These are phyloP conservation scores for Orthochromis indermauri DNA, from an alignment of 2,113 vertebrate genomes.

Conservation along the genomic window DNA sequence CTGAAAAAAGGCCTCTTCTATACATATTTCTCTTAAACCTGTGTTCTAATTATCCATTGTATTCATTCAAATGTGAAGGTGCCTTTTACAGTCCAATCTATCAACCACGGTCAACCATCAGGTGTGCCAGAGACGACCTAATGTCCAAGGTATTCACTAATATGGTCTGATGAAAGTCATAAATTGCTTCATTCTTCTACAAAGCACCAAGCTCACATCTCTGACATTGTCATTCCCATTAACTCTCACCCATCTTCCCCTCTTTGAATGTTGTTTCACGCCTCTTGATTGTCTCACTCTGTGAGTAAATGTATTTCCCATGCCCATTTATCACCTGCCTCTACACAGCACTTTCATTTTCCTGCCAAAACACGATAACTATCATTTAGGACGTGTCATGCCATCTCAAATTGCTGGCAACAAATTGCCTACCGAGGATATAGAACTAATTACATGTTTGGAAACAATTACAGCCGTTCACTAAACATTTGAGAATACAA, in stretches of 20 bases:
- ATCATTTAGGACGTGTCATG: background rate
- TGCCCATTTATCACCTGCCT: background rate
- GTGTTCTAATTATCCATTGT: background rate
- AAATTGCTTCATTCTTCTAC: background rate
- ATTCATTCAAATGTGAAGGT: background rate
- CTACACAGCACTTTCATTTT: background rate
- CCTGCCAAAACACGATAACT: background rate
- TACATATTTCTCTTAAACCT: background rate
- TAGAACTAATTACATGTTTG: background rate
- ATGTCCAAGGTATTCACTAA: background rate
- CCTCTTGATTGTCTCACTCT: background rate
- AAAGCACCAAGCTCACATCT: background rate
- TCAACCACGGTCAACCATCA: background rate
- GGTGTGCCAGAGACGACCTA: background rate
- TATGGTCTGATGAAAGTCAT: background rate
- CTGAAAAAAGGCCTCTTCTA: background rate
- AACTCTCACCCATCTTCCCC: background rate
- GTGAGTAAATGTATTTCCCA: background rate
- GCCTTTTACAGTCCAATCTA: background rate
- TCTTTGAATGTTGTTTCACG: background rate
- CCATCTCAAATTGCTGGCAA: background rate
- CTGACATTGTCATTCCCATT: background rate
- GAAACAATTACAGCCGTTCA: background rate
- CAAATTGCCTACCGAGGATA: background rate
- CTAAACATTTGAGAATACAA: background rate